Base-by-base conservation (phyloP, 2,888 invertebrate genomes). In the Ophion slaviceki region DNA sequence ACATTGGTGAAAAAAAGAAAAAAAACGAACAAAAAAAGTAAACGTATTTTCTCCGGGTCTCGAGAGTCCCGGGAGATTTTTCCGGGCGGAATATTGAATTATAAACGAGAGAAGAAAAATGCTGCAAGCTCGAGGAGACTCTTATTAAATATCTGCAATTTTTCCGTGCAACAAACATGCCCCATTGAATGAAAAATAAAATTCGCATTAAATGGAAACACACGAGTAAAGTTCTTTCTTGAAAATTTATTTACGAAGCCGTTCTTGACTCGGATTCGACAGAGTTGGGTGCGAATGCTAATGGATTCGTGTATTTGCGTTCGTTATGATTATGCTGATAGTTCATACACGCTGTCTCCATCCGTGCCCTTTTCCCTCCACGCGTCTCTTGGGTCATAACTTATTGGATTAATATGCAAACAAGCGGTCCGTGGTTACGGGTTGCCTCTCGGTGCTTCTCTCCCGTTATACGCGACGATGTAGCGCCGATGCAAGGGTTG, bases 341-440 rank as follows among this genome's bases (percentile, higher is more conserved):
- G 14, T 10, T 11, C 47, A 77, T 77, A 66, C 66, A 72, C 36
- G 20, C 66, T 74, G 59, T 40, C 72, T 78, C 78, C 32, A 71
- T 45, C 17, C 78, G 36, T 83, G 78, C 45, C 74, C 78, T 79
- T 74, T 79, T 61, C 68, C 68, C 47, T 53, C 53, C 67, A 20
- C 32, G 64, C 68, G 83, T 83, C 78, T 70, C 70, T n/a, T n/a
- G 79, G 79, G 79, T 79, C 57, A 80, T 80, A 84, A 84, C 83
- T 80, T 83, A 83, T 79, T 79, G 83, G 79, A 84, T 80, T 84
- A 84, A 83, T 83, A 83, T 83, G 83, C 78, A 83, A 79, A 79
- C 83, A 83, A 72, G 67, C 62, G 83, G 74, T 68, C 78, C 45
- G 53, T 40, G 74, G 83, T 83, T 62, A 66, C 72, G 66, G 78